phyloP scores from a whole-genome alignment of 2,888 invertebrate species.

The Synanthedon formicaeformis region DNA sequence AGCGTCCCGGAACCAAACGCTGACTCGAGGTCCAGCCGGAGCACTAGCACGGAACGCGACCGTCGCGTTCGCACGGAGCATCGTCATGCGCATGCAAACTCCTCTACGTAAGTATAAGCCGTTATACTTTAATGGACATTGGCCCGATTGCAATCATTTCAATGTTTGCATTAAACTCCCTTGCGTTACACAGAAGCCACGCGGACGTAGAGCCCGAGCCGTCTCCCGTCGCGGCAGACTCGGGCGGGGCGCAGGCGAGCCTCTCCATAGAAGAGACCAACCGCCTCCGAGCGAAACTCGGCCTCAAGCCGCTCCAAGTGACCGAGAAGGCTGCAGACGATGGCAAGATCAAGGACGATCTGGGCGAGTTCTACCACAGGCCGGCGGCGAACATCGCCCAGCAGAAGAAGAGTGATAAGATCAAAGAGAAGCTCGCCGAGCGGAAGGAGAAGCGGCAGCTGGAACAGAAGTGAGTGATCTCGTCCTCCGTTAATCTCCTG shows the following conservation, averaged over 20 bases:
- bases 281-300: constrained; percentile 90
- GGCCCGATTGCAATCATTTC: too few species aligned
- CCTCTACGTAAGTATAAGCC: too few species aligned
- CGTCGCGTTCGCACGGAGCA: constrained; percentile 13
- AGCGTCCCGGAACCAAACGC: constrained; percentile 10
- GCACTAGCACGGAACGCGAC: constrained; percentile 26
- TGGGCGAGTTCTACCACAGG: constrained; percentile 89
- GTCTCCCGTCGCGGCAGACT: constrained; percentile 28
- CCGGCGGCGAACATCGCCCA: constrained; percentile 82
- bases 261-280: constrained; percentile 89
- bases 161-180: not conserved
- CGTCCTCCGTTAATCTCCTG: too few species aligned
- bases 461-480: constrained; percentile 69
- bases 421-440: constrained; percentile 82
- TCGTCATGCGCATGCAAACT: not conserved
- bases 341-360: constrained; percentile 66
- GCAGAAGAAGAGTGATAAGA: constrained; percentile 81
- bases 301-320: constrained; percentile 90
- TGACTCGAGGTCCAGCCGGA: constrained; percentile 24
- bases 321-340: constrained; percentile 51
- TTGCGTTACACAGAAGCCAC: constrained; percentile 4
- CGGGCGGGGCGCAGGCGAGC: constrained; percentile 59
- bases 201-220: constrained; percentile 14
- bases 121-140: too few species aligned
- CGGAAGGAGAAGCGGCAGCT: constrained; percentile 84